Percentiles rank a stretch among this genome's conserved stretches.
phyloP scores from a whole-genome alignment of 2,888 invertebrate species.

The Lycia hirtaria region DNA sequence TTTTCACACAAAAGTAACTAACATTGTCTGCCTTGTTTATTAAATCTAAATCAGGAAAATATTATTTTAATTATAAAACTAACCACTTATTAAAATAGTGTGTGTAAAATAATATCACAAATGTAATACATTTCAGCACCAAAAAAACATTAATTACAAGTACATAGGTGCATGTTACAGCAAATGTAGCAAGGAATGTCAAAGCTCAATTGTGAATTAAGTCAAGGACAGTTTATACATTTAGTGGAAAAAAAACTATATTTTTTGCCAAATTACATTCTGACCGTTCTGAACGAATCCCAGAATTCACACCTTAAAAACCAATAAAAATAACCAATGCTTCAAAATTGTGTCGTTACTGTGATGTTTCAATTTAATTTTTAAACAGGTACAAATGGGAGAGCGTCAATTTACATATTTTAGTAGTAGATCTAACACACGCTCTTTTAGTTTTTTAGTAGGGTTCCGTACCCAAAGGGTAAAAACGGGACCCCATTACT shows the following conservation, averaged over 20 bases:
- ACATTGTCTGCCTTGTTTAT: background rate
- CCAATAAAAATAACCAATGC: background rate
- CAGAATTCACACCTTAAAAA: background rate
- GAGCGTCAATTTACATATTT: too few relatives aligned
- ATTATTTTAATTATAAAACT: background rate
- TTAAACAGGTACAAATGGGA: too few relatives aligned
- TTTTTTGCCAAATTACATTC: too few relatives aligned
- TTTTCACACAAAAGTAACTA: background rate
- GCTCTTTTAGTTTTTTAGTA: too few relatives aligned
- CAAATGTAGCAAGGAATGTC: constrained; percentile 7
- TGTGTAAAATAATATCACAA: constrained; percentile 42
- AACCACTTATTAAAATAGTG: constrained; percentile 2
- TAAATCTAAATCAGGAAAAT: constrained; percentile 1
- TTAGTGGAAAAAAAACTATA: background rate
- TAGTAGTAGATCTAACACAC: too few relatives aligned
- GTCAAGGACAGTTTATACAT: background rate
- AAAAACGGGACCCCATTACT: too few relatives aligned
- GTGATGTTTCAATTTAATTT: background rate
- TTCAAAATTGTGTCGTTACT: background rate
- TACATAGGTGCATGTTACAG: too few relatives aligned
- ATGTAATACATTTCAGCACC: constrained; percentile 2
- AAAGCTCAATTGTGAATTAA: background rate
- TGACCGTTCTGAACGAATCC: background rate
- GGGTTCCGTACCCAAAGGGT: too few relatives aligned
- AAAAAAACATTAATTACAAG: background rate